phyloP scores from a whole-genome alignment of 2,113 vertebrate species.

The Dromas ardeola region DNA sequence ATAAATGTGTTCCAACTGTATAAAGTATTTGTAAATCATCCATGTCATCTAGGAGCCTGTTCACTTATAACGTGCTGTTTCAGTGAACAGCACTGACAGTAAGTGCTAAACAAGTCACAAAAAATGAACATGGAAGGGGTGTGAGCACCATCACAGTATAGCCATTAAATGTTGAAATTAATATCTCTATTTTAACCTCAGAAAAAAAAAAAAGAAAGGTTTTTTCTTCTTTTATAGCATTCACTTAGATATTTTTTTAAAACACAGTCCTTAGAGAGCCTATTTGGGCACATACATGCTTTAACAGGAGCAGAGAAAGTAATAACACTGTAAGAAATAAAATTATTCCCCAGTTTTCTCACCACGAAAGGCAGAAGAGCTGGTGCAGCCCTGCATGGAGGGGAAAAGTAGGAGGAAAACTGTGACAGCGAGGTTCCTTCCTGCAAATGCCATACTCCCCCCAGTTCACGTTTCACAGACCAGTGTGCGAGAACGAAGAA shows the following conservation, averaged over 20 bases:
- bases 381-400: background rate
- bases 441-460: background rate
- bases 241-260: background rate
- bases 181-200: background rate
- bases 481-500: background rate
- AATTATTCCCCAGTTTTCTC: background rate
- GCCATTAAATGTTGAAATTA: background rate
- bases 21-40: constrained; percentile 19
- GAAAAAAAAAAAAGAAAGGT: background rate
- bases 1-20: background rate
- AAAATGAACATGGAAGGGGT: background rate
- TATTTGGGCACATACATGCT: background rate
- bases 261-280: background rate
- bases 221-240: background rate
- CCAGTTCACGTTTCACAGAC: background rate
- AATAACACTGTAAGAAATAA: background rate
- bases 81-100: background rate
- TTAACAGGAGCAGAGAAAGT: background rate
- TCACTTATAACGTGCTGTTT: background rate
- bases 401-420: background rate
- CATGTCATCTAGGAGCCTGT: background rate
- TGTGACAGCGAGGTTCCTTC: fast-evolving
- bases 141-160: background rate
- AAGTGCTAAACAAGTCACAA: constrained; percentile 18
- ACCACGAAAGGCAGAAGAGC: background rate